phyloP scores from a whole-genome alignment of 1,140 invertebrate species.

The Zaprionus ornatus region DNA sequence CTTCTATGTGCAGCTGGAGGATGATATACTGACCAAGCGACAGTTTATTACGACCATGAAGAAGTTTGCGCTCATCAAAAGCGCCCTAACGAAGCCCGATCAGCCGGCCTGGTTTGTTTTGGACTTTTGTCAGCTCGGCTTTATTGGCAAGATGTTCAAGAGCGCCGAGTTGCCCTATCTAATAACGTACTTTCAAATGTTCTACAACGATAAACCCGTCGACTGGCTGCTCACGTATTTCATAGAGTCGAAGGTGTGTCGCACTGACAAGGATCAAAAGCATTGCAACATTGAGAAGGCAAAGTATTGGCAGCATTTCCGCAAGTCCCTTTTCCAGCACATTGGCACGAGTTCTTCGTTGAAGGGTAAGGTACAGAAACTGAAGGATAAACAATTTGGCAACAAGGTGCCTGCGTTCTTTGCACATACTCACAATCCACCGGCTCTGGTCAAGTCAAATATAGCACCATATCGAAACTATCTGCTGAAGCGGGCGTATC shows the following conservation, averaged over 20 bases:
- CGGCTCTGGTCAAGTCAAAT: constrained; percentile 89
- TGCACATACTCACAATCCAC: constrained; percentile 92
- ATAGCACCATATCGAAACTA: constrained; percentile 94
- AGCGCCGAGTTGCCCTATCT: constrained; percentile 94
- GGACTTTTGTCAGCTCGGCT: constrained; percentile 97
- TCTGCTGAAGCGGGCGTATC: constrained; percentile 92
- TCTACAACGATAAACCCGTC: constrained; percentile 96
- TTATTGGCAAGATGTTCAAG: constrained; percentile 97
- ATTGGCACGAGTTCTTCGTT: constrained; percentile 97
- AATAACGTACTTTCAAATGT: constrained; percentile 95
- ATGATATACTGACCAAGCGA: constrained; percentile 96
- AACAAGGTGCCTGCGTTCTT: constrained; percentile 91
- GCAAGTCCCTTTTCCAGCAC: constrained; percentile 97
- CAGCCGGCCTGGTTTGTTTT: constrained; percentile 93
- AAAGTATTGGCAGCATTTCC: constrained; percentile 93
- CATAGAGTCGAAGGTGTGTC: constrained; percentile 95
- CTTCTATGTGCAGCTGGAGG: constrained; percentile 96
- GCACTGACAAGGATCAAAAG: constrained; percentile 94
- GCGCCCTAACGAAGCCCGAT: constrained; percentile 87
- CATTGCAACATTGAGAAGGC: constrained; percentile 93
- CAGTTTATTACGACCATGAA: constrained; percentile 94
- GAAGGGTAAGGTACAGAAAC: constrained; percentile 98
- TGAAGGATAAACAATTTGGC: constrained; percentile 98
- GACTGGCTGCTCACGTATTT: constrained; percentile 98
- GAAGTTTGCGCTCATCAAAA: constrained; percentile 92